Percentiles rank a stretch among this genome's conserved stretches.
phyloP scores from a whole-genome alignment of 2,113 vertebrate genomes.

The Phyllostomus hastatus region DNA sequence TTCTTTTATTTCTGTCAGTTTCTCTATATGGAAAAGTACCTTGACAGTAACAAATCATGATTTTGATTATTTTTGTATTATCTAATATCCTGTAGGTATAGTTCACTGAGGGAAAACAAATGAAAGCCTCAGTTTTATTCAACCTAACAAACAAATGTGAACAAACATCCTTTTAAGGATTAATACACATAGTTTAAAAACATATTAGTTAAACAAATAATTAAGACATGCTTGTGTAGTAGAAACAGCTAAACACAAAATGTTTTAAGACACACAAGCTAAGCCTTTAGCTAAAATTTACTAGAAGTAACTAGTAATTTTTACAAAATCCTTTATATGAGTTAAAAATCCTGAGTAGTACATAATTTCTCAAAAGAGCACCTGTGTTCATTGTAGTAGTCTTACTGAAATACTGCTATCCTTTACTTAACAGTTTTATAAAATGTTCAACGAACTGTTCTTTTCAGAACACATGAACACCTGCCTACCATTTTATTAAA shows the following conservation, averaged over 20 bases:
- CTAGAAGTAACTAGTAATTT: neutral
- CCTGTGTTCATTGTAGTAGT: neutral
- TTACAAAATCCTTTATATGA: neutral
- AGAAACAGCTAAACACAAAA: conserved; percentile 19
- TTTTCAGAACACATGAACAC: conserved; percentile 73
- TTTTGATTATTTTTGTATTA: conserved; percentile 6
- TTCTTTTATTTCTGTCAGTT: conserved; percentile 9
- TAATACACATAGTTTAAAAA: neutral
- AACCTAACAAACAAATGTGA: neutral
- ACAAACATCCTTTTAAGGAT: neutral
- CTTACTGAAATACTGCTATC: neutral
- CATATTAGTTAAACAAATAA: neutral
- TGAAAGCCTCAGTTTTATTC: conserved; percentile 12
- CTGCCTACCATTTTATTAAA: conserved; percentile 76
- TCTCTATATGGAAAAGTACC: neutral
- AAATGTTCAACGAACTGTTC: conserved; percentile 64
- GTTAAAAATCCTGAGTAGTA: neutral
- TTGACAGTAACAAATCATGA: neutral
- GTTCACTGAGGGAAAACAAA: neutral
- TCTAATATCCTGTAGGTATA: neutral
- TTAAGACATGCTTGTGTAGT: neutral
- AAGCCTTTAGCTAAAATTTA: neutral
- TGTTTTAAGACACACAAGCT: conserved; percentile 8
- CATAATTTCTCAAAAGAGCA: neutral
- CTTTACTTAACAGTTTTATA: neutral